Base-by-base conservation (phyloP, 2,113 vertebrate genomes). In the Cervus canadensis region DNA sequence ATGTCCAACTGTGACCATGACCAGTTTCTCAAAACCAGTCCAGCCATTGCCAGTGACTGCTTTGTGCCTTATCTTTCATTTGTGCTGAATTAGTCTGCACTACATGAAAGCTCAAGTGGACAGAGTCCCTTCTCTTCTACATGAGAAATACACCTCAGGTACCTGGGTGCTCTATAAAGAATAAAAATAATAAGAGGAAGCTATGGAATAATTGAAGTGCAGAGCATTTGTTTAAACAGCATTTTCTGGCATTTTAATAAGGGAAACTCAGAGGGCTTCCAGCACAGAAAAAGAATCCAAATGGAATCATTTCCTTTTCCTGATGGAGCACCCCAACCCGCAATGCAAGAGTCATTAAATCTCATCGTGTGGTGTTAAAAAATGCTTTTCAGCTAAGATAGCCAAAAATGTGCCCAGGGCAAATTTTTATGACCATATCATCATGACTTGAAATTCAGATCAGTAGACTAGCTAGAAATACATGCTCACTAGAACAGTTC, bases 301-400 rank as follows among this genome's bases (percentile, higher is more conserved):
- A 74, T 36, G 74, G 43, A 93, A 92, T 71, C 52, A 67, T 89
- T 96, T 96, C 50, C 23, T 86, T 97, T 97, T 90, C 95, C 87
- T 93, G 71, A 87, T 43, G 88, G 62, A 97, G 33, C 43, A 84
- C 43, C 82, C 25, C 62, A 85, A 97, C 30, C 19, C 59, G 92
- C 93, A 94, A 81, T 54, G 87, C 85, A 81, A 90, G 96, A 95
- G 95, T 89, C 89, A 98, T 97, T 97, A 97, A 57, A 48, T 87
- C 64, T 88, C 89, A 83, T 56, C 6, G 3, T 64, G 23, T 88
- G 88, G 43, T 59, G 45, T 91, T 96, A 52, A 95, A 95, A 95
- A 95, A 57, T 64, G 89, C 15, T 87, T 94, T 92, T 94, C 40
- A 19, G 86, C 45, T 36, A 94, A 50, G 3, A 94, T 79, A 94